Base-by-base conservation (phyloP, 2,797 vertebrate genomes). In the Sparus aurata region DNA sequence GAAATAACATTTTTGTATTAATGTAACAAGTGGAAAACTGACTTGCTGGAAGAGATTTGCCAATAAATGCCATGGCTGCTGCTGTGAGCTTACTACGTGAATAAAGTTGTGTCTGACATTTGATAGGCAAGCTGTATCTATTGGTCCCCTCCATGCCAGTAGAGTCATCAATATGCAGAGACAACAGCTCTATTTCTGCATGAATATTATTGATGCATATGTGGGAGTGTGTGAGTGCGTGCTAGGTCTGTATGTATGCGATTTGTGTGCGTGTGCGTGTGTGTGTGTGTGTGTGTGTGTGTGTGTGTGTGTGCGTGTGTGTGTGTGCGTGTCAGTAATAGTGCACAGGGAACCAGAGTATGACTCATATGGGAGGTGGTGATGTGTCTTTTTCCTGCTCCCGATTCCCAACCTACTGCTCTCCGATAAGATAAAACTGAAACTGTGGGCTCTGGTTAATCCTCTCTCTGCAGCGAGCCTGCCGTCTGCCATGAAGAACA, bases 291-390 rank as follows among this genome's bases (percentile, higher is more conserved):
- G 63, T 54, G 53, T 62, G 53, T 57, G 53, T 58, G 58, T 73
- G 62, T 60, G 65, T 76, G 54, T 57, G 41, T 73, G 0, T 27
- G 30, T 4, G 60, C 57, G 12, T 71, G 22, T 64, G 22, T 69
- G 59, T 23, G 25, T 73, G 62, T 57, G 53, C 62, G 53, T 60
- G 53, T 58, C 53, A 67, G 75, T 80, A 62, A 73, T 71, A 57
- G 66, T 82, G 82, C 83, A 80, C 70, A 74, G 50, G 64, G 79
- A 76, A 82, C 49, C 38, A 71, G 49, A 58, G 79, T 9, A 41
- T 90, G 92, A 92, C 77, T 92, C 88, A 88, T 83, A 80, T 74
- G 71, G 55, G 75, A 87, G 78, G 62, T 66, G 60, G 70, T 69
- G 83, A 80, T 81, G 84, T 69, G 71, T 81, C 67, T 83, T 73